These are phyloP conservation scores for Himalopsyche anomala DNA, from an alignment of 2,888 invertebrate genomes.

Conservation along the genomic window DNA sequence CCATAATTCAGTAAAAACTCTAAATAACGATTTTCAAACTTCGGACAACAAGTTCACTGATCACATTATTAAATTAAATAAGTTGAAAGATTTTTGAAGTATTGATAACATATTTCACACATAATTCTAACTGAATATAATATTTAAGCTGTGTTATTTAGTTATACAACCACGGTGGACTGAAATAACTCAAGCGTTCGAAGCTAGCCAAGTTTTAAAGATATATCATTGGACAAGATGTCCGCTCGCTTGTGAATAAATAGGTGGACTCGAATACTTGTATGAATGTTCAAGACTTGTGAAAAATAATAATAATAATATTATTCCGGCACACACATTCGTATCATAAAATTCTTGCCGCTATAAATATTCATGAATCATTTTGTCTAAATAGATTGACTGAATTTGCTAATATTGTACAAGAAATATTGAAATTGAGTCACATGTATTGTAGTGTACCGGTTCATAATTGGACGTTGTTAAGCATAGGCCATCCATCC, in stretches of 20 bases:
- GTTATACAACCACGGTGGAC: slow-evolving; percentile 23
- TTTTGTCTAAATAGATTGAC: neutral
- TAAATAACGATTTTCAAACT: no score
- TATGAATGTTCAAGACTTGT: slow-evolving; percentile 1
- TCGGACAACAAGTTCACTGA: neutral
- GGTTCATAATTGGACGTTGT: no score
- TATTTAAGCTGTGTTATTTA: neutral
- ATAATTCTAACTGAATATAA: neutral
- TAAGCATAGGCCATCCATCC: no score
- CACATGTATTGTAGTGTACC: no score
- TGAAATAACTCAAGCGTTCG: slow-evolving; percentile 22
- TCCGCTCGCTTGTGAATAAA: slow-evolving; percentile 17
- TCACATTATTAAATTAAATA: neutral
- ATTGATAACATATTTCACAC: neutral
- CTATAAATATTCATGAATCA: slow-evolving; percentile 11
- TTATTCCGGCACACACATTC: slow-evolving; percentile 13
- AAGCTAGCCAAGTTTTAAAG: slow-evolving; percentile 6
- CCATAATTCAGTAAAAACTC: no score
- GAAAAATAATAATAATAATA: slow-evolving; percentile 32
- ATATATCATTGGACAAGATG: slow-evolving; percentile 35
- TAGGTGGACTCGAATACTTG: slow-evolving; percentile 22
- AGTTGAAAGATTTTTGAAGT: neutral
- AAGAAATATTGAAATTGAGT: no score
- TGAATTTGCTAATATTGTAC: no score
- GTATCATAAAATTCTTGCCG: slow-evolving; percentile 1